A percentile compares a stretch with the other conserved stretches of the same genome.
Conservation (phyloP, 2,888 invertebrate species). For the Orthonychiurus folsomi region DNA sequence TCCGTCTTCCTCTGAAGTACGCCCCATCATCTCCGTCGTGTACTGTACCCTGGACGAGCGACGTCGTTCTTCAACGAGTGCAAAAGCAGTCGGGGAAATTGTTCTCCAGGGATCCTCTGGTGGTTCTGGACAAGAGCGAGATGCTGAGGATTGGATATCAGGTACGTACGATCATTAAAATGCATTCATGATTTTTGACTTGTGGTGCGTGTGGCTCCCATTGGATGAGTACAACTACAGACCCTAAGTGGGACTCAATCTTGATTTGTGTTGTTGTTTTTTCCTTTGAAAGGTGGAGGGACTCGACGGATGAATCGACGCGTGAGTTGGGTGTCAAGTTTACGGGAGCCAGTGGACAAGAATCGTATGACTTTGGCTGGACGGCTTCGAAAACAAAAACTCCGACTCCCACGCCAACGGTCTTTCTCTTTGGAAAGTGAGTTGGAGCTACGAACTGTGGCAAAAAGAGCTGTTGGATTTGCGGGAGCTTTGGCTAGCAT, state of each 20-base stretch:
- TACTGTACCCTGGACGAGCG: conserved; percentile 40
- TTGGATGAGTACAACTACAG: not conserved
- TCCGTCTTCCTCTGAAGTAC: conserved; percentile 31
- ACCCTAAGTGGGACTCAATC: too few species aligned
- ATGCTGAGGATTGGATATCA: conserved; percentile 35
- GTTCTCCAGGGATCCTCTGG: conserved; percentile 32
- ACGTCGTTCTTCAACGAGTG: conserved; percentile 33
- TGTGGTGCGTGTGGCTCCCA: too few species aligned
- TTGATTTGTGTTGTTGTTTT: too few species aligned
- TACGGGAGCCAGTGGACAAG: conserved; percentile 39
- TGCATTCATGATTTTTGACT: not conserved
- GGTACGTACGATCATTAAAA: conserved; percentile 17
- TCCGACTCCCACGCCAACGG: conserved; percentile 41
- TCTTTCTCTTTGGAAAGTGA: conserved; percentile 45
- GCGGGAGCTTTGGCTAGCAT: conserved; percentile 39
- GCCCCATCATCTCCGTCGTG: conserved; percentile 40
- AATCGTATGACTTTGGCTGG: conserved; percentile 36
- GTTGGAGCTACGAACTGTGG: conserved; percentile 40
- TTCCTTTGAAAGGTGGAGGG: too few species aligned
- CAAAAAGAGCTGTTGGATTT: conserved; percentile 40
- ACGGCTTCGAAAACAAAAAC: conserved; percentile 36
- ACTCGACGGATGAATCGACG: conserved; percentile 41
- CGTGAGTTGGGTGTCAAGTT: conserved; percentile 42
- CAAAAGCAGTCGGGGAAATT: conserved; percentile 34
- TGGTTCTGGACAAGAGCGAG: conserved; percentile 34